Percentiles rank a stretch among this genome's conserved stretches.
Evolutionary conservation across 1,140 invertebrate genomes (phyloP).

Genomic region (Caerostris extrusa): DNA sequence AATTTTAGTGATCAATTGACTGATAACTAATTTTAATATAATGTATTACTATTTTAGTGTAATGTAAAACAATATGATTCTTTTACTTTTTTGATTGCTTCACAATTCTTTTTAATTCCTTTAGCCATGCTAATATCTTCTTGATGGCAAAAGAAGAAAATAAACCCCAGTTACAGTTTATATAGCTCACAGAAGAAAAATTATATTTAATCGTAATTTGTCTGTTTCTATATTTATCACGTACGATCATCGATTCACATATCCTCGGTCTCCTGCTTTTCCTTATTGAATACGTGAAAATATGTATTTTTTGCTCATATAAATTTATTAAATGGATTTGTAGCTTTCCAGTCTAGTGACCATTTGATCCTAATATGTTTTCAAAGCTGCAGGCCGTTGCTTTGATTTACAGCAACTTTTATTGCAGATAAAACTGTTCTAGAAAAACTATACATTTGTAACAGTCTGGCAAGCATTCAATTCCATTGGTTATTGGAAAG

Average conservation of each 20-base stretch:
- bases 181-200: no score
- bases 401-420: background rate
- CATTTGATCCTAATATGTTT: background rate
- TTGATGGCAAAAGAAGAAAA: no score
- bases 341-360: background rate
- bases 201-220: no score
- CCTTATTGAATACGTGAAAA: background rate
- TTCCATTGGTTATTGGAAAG: background rate
- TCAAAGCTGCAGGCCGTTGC: background rate
- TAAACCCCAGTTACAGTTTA: no score
- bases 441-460: background rate
- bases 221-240: constrained; percentile 9
- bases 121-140: no score
- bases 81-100: no score
- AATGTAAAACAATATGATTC: no score
- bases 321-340: background rate
- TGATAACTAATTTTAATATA: no score
- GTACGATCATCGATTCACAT: constrained; percentile 15
- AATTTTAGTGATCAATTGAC: no score
- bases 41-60: no score
- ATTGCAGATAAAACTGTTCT: background rate
- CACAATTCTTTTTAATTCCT: no score
- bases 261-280: background rate
- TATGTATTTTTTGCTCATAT: background rate
- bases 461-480: background rate